Conservation (phyloP, 2,888 invertebrate species). For the Drosophila mettleri region DNA sequence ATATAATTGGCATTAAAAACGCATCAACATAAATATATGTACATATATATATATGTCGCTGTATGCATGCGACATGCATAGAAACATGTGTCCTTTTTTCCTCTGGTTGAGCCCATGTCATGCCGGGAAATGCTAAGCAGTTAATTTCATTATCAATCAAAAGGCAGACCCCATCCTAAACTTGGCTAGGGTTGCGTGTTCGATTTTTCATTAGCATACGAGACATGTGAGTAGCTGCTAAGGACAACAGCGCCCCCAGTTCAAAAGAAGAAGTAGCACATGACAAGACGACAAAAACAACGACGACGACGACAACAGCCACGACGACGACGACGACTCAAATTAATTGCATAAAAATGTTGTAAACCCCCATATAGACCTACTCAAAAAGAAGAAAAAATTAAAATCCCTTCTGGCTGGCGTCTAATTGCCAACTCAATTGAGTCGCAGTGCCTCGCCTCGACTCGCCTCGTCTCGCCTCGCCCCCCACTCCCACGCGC, state of each 20-base stretch:
- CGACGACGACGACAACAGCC: conserved; percentile 32
- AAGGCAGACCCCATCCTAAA: conserved; percentile 28
- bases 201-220: conserved; percentile 78
- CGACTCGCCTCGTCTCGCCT: too few species aligned
- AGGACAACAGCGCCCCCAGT: conserved; percentile 29
- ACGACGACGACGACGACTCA: conserved; percentile 62
- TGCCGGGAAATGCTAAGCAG: conserved; percentile 75
- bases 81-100: conserved; percentile 41
- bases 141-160: conserved; percentile 77
- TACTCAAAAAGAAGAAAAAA: conserved; percentile 1
- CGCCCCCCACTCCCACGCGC: background rate
- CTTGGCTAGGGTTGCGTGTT: conserved; percentile 61
- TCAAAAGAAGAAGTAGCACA: conserved; percentile 20
- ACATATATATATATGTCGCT: conserved; percentile 4
- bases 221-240: conserved; percentile 47
- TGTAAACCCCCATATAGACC: conserved; percentile 38
- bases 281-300: conserved; percentile 51
- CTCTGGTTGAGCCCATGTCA: conserved; percentile 47
- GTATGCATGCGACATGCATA: conserved; percentile 7
- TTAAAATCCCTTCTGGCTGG: conserved; percentile 62
- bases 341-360: conserved; percentile 79
- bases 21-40: conserved; percentile 54
- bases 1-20: conserved; percentile 77
- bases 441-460: conserved; percentile 30
- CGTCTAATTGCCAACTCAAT: conserved; percentile 74